These are phyloP conservation scores for Pterois miles DNA, from an alignment of 2,797 vertebrate genomes.

Conservation along the genomic window DNA sequence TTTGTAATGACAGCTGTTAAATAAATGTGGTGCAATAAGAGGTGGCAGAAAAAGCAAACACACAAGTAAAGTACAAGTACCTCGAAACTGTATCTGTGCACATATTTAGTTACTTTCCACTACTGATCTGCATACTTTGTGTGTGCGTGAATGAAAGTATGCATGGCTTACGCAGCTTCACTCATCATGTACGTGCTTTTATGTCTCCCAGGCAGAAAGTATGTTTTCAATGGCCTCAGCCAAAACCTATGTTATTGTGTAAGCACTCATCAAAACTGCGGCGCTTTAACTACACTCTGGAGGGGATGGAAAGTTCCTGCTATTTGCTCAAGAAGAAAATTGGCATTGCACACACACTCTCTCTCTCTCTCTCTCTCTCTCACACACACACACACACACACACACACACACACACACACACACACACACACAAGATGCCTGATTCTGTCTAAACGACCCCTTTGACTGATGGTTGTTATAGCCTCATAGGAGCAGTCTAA, in stretches of 20 bases:
- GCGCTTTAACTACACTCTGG: conserved; percentile 31
- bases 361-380: too few species aligned
- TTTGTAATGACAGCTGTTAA: neutral
- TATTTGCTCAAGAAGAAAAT: conserved; percentile 46
- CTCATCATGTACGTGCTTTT: conserved; percentile 20
- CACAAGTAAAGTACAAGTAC: neutral
- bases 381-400: neutral
- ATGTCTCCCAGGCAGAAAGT: conserved; percentile 35
- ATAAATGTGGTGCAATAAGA: neutral
- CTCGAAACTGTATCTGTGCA: neutral
- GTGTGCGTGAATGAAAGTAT: conserved; percentile 16
- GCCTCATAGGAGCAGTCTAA: conserved; percentile 30
- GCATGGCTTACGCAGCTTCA: conserved; percentile 24
- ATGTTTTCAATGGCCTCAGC: conserved; percentile 41
- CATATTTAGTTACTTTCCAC: neutral
- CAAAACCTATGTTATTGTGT: conserved; percentile 46
- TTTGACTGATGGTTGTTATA: conserved; percentile 49
- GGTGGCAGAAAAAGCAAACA: neutral
- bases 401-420: neutral
- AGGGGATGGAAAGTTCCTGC: conserved; percentile 45
- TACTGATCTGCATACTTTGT: neutral
- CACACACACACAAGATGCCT: neutral
- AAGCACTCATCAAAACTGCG: conserved; percentile 57
- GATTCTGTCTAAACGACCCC: conserved; percentile 37
- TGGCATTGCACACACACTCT: neutral